Percentiles rank a stretch among this genome's conserved stretches.
These are phyloP conservation scores for Panagrolaimus sp. DNA, from an alignment of 1,140 invertebrate genomes.

Conservation along the genomic window DNA sequence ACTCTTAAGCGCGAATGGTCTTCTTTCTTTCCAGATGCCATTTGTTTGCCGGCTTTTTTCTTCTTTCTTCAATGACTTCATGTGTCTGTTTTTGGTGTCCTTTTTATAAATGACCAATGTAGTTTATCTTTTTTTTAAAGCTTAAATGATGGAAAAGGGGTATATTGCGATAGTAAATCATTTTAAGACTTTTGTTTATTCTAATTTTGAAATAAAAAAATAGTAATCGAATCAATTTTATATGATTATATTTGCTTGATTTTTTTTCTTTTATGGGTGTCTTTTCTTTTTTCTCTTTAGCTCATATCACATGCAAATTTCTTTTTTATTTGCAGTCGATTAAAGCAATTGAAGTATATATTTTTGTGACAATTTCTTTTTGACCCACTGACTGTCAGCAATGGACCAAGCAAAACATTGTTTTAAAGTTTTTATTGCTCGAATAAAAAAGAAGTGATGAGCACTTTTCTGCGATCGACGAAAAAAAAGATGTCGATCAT, in stretches of 20 bases:
- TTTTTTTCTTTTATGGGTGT: no score
- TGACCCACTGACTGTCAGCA: slow-evolving; percentile 9
- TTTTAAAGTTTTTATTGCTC: not conserved
- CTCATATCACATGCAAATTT: slow-evolving; percentile 10
- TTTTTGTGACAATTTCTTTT: not conserved
- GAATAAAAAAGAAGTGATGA: not conserved
- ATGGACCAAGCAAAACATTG: not conserved
- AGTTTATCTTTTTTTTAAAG: no score
- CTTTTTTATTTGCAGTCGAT: not conserved
- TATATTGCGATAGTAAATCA: not conserved
- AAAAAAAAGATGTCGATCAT: not conserved
- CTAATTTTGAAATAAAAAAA: not conserved
- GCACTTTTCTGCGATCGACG: not conserved
- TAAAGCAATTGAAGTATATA: not conserved
- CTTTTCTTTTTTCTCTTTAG: no score
- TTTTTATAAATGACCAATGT: no score
- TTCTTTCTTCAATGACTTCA: no score
- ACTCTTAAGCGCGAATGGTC: no score
- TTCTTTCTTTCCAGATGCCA: no score
- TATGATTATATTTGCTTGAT: not conserved
- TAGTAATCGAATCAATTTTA: not conserved
- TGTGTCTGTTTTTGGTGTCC: no score
- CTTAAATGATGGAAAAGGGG: not conserved
- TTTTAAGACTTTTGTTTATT: not conserved
- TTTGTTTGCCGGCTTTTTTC: no score